Conservation (phyloP, 2,888 invertebrate species). For the Reticulitermes lucifugus region DNA sequence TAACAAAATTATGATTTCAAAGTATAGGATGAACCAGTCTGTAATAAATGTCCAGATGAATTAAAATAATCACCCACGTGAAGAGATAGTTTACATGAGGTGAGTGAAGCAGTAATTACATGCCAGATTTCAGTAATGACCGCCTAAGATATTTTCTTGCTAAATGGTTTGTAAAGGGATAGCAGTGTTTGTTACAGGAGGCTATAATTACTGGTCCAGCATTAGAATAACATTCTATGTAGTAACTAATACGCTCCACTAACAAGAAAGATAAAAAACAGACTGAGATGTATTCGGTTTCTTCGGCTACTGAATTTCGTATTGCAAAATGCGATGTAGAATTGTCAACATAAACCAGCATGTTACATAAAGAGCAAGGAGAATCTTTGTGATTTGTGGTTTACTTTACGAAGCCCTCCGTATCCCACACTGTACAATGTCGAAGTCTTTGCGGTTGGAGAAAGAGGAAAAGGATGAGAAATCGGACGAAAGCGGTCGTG, state of each 20-base stretch:
- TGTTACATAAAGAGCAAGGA: too few species aligned
- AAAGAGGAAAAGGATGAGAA: too few species aligned
- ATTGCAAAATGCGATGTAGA: background rate
- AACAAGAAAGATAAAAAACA: background rate
- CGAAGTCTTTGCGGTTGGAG: too few species aligned
- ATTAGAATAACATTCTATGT: background rate
- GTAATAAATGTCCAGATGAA: conserved; percentile 25
- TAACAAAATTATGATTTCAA: conserved; percentile 33
- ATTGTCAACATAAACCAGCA: background rate
- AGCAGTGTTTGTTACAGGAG: conserved; percentile 18
- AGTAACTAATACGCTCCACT: background rate
- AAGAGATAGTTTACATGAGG: conserved; percentile 17
- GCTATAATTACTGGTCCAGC: conserved; percentile 11
- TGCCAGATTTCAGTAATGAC: conserved; percentile 25
- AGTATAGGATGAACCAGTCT: conserved; percentile 6
- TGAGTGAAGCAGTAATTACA: conserved; percentile 8
- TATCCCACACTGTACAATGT: too few species aligned
- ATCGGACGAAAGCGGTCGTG: too few species aligned
- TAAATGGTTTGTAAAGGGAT: conserved; percentile 33
- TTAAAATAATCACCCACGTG: conserved; percentile 20
- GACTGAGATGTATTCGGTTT: background rate
- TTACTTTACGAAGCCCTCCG: too few species aligned
- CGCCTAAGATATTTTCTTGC: conserved; percentile 32
- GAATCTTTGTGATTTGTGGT: too few species aligned
- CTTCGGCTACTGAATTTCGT: background rate